Conservation (phyloP, 2,797 vertebrate genomes). For the Mormyrus proboscirostris region DNA sequence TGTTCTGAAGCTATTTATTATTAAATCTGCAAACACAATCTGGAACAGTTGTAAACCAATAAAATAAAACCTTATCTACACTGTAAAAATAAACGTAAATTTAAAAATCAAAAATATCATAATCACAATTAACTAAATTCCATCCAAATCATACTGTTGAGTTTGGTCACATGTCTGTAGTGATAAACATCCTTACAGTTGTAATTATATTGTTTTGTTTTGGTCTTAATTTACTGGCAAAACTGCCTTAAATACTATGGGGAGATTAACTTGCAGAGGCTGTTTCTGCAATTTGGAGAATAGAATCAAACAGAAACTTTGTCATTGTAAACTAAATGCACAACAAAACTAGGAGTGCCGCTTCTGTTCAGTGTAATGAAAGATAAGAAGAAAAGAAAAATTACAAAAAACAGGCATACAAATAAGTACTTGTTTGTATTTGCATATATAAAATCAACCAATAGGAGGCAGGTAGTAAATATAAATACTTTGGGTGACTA, state of each 20-base stretch:
- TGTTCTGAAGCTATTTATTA: background rate
- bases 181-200: background rate
- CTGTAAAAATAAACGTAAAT: background rate
- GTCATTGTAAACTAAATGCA: background rate
- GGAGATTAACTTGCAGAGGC: background rate
- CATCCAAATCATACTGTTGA: background rate
- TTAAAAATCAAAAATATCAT: background rate
- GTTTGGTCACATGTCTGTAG: background rate
- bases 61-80: background rate
- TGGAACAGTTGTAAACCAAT: background rate
- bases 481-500: background rate
- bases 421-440: background rate
- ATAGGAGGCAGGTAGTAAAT: background rate
- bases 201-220: background rate
- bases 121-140: background rate
- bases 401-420: background rate
- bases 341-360: background rate
- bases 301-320: background rate
- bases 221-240: background rate
- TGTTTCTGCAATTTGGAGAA: background rate
- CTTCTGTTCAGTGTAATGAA: background rate
- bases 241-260: background rate
- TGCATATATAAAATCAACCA: no score
- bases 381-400: background rate
- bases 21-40: background rate